Conservation (phyloP, 2,888 invertebrate genomes). For the Polyommatus iphigenia region DNA sequence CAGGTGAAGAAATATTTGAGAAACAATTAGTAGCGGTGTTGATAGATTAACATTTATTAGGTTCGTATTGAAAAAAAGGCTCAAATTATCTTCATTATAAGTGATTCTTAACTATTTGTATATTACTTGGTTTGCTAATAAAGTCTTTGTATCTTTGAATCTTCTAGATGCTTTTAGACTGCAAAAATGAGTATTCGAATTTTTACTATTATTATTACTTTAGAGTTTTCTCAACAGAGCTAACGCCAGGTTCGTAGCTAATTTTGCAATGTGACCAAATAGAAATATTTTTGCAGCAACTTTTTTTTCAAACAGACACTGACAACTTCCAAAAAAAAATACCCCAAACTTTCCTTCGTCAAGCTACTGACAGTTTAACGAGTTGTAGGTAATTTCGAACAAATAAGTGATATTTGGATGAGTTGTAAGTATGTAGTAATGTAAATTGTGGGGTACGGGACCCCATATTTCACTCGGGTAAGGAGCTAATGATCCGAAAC, state of each 20-base stretch:
- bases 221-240: too few relatives aligned
- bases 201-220: too few relatives aligned
- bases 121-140: too few relatives aligned
- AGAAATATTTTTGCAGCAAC: not conserved
- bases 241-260: too few relatives aligned
- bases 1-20: conserved; percentile 32
- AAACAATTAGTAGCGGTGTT: conserved; percentile 36
- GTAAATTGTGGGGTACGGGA: not conserved
- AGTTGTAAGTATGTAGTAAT: not conserved
- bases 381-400: conserved; percentile 6
- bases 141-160: too few relatives aligned
- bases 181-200: too few relatives aligned
- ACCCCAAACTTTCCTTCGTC: not conserved
- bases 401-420: conserved; percentile 24
- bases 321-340: not conserved
- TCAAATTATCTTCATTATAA: too few relatives aligned
- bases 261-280: too few relatives aligned
- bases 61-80: not conserved
- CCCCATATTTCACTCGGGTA: not conserved
- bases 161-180: too few relatives aligned
- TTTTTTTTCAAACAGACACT: not conserved
- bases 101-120: too few relatives aligned
- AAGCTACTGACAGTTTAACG: conserved; percentile 3
- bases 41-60: conserved; percentile 37
- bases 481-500: conserved; percentile 62